Evolutionary conservation across 2,113 vertebrate genomes (phyloP), one percentile per base, ranked within the genome.

Genomic region (Amphilophus citrinellus): DNA sequence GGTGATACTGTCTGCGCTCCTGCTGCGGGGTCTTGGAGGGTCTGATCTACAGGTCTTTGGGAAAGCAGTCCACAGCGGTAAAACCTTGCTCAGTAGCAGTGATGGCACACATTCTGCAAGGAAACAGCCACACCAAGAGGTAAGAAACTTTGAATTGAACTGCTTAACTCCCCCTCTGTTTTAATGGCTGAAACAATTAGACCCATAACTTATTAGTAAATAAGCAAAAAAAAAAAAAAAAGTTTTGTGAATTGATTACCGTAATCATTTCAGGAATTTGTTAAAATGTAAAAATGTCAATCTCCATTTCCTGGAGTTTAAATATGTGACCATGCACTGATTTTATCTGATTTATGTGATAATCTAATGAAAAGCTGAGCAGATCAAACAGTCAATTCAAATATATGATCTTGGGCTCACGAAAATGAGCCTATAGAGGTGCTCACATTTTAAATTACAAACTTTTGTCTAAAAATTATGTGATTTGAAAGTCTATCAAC

Each of bases 71-170:
- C 57, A 22, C 53, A 75, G 77, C 0, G 84, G 82, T 37, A 85
- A 83, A 42, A 77, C 30, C 32, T 22, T 86, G 59, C 63, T 73
- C 73, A 81, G 77, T 76, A 37, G 53, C 10, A 13, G 50, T 1
- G 76, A 61, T 0, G 61, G 75, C 42, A 73, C 84, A 63, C 77
- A 84, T 53, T 27, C 30, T 1, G 15, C 32, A 60, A 93, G 82
- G 56, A 92, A 62, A 53, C 89, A 84, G 53, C 86, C 17, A 1
- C 42, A 81, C 10, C 79, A 85, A 22, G 84, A 91, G 85, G 93
- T 94, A 61, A 85, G 86, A 53, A 42, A 6, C 2, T 7, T 56
- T 35, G 22, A 50, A 24, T n/a, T 2, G 20, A 7, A 58, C 27
- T 42, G 15, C 78, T 27, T 15, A 65, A 15, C 44, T 47, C 44